These are phyloP conservation scores for Cyclophora albipunctata DNA, from an alignment of 2,888 invertebrate genomes.

Conservation along the genomic window DNA sequence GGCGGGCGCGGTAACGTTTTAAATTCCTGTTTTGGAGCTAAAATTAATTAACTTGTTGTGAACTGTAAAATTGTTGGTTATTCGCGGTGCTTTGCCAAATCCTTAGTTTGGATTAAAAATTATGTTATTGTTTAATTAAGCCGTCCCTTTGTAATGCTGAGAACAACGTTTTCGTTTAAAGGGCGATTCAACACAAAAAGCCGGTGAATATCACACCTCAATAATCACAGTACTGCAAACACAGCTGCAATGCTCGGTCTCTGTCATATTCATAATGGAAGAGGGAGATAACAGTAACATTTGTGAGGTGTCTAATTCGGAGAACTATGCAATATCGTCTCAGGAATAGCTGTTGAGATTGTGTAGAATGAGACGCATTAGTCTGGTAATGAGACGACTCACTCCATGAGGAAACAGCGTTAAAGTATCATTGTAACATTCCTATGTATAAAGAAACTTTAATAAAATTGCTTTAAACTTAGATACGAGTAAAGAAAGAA, in stretches of 20 bases:
- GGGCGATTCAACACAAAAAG: conserved; percentile 24
- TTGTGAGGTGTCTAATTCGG: conserved; percentile 43
- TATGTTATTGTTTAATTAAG: neutral
- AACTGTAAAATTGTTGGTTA: conserved; percentile 5
- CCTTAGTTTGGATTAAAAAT: neutral
- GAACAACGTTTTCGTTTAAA: neutral
- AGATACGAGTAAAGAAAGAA: no score
- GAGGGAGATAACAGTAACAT: conserved; percentile 25
- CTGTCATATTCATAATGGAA: conserved; percentile 17
- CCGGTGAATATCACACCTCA: conserved; percentile 53
- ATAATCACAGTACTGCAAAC: conserved; percentile 36
- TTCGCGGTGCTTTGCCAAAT: conserved; percentile 7
- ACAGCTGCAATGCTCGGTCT: conserved; percentile 38
- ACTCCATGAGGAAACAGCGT: no score
- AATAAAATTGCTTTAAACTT: no score
- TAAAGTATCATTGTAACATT: no score
- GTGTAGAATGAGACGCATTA: conserved; percentile 5
- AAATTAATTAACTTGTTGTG: conserved; percentile 16
- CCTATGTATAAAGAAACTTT: no score
- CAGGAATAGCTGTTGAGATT: neutral
- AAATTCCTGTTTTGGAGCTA: conserved; percentile 13
- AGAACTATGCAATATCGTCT: conserved; percentile 31
- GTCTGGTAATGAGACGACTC: neutral
- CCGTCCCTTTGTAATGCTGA: conserved; percentile 18
- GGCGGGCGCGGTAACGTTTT: conserved; percentile 27